Percentiles rank a stretch among this genome's conserved stretches.
phyloP scores from a whole-genome alignment of 2,113 vertebrate genomes.

The Ailurus styani region DNA sequence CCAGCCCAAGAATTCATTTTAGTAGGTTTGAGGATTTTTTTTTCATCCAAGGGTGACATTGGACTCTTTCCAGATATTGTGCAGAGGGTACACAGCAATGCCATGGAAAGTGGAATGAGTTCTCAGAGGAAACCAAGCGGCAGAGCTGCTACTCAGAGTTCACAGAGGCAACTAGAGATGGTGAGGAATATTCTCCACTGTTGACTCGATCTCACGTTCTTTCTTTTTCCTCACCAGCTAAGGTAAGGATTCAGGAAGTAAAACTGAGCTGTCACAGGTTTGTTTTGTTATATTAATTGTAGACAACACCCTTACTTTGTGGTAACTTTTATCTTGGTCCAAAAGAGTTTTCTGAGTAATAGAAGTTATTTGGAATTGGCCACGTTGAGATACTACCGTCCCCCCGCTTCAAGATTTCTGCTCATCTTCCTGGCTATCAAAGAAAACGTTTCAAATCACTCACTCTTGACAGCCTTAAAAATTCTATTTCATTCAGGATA shows the following conservation, averaged over 20 bases:
- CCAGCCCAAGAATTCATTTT: neutral
- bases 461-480: conserved; percentile 71
- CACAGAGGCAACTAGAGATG: neutral
- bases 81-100: neutral
- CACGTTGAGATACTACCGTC: neutral
- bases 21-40: neutral
- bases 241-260: neutral
- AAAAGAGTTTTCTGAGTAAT: neutral
- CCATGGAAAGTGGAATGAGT: neutral
- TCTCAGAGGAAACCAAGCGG: neutral
- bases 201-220: neutral
- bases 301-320: neutral
- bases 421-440: conserved; percentile 37
- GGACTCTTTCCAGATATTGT: neutral
- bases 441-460: conserved; percentile 57
- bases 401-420: neutral
- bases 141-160: neutral
- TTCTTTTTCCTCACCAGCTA: neutral
- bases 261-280: neutral
- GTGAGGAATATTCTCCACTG: neutral
- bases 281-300: neutral
- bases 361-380: neutral
- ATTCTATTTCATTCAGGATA: conserved; percentile 70
- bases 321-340: neutral
- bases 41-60: neutral